Percentiles rank a stretch among this genome's conserved stretches.
Evolutionary conservation across 2,113 vertebrate species (phyloP).

Genomic region (Sus scrofa): T2T-Sscrofa CM000820.6:18401501-18402000

Average conservation of each 20-base stretch:
- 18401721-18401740: not conserved
- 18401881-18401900: not conserved
- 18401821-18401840: not conserved
- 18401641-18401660: not conserved
- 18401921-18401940: not conserved
- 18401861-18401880: not conserved
- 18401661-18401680: not conserved
- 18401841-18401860: not conserved
- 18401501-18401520: not conserved
- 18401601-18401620: not conserved
- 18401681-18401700: not conserved
- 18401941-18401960: not conserved
- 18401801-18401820: not conserved
- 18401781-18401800: not conserved
- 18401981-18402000: not conserved
- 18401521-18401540: not conserved
- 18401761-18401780: not conserved
- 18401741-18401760: not conserved
- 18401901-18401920: not conserved
- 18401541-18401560: not conserved
- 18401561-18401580: conserved; percentile 20
- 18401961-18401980: not conserved
- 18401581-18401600: not conserved
- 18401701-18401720: not conserved
- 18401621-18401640: not conserved